Conservation (phyloP, 1,140 invertebrate genomes). For the Eueides isabella region DNA sequence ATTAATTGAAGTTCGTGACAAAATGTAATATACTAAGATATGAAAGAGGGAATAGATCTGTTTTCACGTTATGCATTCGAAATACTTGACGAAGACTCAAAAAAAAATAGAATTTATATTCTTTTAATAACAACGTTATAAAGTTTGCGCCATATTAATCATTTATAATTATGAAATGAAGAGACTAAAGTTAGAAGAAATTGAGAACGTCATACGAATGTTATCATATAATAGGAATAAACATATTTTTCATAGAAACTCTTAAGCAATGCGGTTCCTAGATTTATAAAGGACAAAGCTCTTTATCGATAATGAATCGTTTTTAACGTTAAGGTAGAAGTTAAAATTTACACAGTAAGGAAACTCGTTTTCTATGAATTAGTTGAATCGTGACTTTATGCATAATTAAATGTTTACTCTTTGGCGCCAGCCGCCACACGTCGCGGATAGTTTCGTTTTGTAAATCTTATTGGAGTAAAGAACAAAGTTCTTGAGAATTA, state of each 20-base stretch:
- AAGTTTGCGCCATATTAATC: not conserved
- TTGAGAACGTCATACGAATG: not conserved
- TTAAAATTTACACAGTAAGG: slow-evolving; percentile 33
- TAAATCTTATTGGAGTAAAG: slow-evolving; percentile 64
- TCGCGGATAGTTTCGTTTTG: slow-evolving; percentile 64
- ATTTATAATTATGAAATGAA: no score
- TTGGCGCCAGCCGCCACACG: slow-evolving; percentile 75
- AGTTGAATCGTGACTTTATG: slow-evolving; percentile 73
- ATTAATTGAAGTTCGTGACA: slow-evolving; percentile 38
- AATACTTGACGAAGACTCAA: not conserved
- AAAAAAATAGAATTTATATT: not conserved
- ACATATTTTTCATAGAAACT: not conserved
- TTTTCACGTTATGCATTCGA: not conserved
- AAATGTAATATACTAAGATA: slow-evolving; percentile 34
- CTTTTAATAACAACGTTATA: not conserved
- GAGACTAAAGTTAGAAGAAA: not conserved
- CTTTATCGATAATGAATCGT: not conserved
- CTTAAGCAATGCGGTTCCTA: not conserved
- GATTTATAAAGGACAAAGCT: not conserved
- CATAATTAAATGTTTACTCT: slow-evolving; percentile 74
- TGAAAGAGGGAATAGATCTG: not conserved
- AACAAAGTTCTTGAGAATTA: slow-evolving; percentile 61
- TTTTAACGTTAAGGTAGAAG: slow-evolving; percentile 14
- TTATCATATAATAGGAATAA: not conserved
- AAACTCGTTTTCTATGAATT: slow-evolving; percentile 53